phyloP scores from a whole-genome alignment of 2,113 vertebrate species.

The Erinaceus europaeus region DNA sequence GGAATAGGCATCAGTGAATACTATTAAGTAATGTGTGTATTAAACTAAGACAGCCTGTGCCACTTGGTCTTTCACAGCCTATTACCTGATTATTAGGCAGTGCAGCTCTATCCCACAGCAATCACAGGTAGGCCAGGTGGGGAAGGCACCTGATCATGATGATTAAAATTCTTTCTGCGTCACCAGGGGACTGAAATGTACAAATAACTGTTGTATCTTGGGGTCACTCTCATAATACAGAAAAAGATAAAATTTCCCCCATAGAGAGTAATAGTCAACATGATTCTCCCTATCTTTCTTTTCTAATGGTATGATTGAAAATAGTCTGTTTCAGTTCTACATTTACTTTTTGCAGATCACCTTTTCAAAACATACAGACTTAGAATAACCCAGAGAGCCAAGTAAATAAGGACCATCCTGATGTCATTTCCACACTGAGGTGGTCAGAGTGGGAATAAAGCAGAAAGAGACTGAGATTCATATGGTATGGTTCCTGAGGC shows the following conservation, averaged over 20 bases:
- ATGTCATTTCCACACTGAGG: not conserved
- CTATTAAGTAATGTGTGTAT: not conserved
- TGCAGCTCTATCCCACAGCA: slow-evolving; percentile 52
- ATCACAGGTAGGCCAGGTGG: not conserved
- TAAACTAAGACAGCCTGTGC: not conserved
- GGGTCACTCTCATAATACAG: slow-evolving; percentile 62
- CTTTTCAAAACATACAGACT: not conserved
- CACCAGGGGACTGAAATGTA: slow-evolving; percentile 57
- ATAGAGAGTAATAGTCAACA: slow-evolving; percentile 47
- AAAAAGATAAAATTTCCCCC: slow-evolving; percentile 68
- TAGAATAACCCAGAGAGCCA: not conserved
- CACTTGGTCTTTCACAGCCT: slow-evolving; percentile 29
- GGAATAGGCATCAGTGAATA: not conserved
- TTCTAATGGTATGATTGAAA: slow-evolving; percentile 55
- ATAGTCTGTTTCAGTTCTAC: slow-evolving; percentile 64
- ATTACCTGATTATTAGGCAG: slow-evolving; percentile 19
- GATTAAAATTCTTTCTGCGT: slow-evolving; percentile 69
- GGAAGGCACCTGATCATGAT: slow-evolving; percentile 39
- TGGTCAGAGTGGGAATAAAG: not conserved
- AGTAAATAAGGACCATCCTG: not conserved
- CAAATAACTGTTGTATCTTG: slow-evolving; percentile 63
- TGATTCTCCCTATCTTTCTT: not conserved
- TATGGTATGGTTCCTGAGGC: not conserved
- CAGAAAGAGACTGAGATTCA: not conserved
- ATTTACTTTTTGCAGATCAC: slow-evolving; percentile 66